Conservation (phyloP, 2,797 vertebrate species). For the Coilia nasus region DNA sequence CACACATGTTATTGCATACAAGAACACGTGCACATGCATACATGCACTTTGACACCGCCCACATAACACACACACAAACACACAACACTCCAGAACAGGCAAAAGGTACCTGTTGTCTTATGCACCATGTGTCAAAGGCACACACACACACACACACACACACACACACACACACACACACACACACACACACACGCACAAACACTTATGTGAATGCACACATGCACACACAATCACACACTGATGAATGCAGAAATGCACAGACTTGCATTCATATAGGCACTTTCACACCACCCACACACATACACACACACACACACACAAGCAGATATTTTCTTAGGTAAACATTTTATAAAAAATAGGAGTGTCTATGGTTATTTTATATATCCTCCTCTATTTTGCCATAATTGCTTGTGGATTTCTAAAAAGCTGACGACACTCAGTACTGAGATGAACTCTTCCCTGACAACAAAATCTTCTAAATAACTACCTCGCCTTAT, state of each 20-base stretch:
- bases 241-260: no score
- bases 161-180: background rate
- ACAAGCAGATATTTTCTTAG: no score
- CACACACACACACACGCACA: background rate
- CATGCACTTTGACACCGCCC: background rate
- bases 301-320: no score
- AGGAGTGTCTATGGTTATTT: no score
- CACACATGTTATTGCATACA: background rate
- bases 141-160: background rate
- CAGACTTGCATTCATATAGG: no score
- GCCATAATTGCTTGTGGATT: background rate
- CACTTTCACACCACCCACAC: no score
- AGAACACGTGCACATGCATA: constrained; percentile 42
- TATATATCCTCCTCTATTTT: no score
- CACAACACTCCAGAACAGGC: background rate
- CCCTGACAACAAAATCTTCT: background rate
- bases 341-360: no score
- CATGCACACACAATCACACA: background rate
- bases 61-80: background rate
- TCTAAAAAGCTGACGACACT: background rate
- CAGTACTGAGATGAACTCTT: background rate
- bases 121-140: background rate
- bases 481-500: background rate
- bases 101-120: no score
- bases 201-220: background rate